Evolutionary conservation across 1,140 invertebrate species (phyloP), one percentile per base, ranked within the genome.

Genomic region (Caenorhabditis elegans): DNA sequence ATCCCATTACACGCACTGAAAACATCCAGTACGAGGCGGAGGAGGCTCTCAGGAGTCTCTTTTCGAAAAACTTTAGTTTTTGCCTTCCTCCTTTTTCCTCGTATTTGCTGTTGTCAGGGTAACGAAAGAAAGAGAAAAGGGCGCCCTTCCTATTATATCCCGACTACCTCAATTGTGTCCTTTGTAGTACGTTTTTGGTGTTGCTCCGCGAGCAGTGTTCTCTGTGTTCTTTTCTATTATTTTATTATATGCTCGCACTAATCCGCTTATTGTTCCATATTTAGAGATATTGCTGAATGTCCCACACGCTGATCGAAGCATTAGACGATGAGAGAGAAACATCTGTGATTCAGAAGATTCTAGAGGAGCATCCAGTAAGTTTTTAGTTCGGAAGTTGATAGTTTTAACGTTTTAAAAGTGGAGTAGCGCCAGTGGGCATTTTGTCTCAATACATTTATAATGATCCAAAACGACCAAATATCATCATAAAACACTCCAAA

Each of bases 21-120:
- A 43, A 15, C 39, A 43, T 8, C 15, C 5, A 5, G 15, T 43
- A 15, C 15, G 39, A 43, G 39, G 39, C 15, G 39, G 39, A 15
- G 39, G 39, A 8, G 39, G 39, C 39, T 43, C 39, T 43, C 39
- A 43, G 5, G 55, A 60, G 55, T 34, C 55, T 60, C 55, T 34
- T 39, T 13, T 43, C 26, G 10, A 39, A 70, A 70, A 70, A 70
- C 60, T 70, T 70, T 70, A 39, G 60, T 70, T 70, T 70, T 70
- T 70, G 60, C 60, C 60, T 19, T 39, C 34, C 13, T 31, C 60
- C 15, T 6, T 4, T 60, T 34, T 70, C 13, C 15, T 26, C n/a
- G 5, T 39, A 31, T 22, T 19, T 10, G 4, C 8, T 31, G 60
- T 39, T 34, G 28, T 22, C 60, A 19, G 19, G 34, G 60, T 34